Evolutionary conservation across 2,888 invertebrate genomes (phyloP).

Genomic region (Erpobdella octoculata): DNA sequence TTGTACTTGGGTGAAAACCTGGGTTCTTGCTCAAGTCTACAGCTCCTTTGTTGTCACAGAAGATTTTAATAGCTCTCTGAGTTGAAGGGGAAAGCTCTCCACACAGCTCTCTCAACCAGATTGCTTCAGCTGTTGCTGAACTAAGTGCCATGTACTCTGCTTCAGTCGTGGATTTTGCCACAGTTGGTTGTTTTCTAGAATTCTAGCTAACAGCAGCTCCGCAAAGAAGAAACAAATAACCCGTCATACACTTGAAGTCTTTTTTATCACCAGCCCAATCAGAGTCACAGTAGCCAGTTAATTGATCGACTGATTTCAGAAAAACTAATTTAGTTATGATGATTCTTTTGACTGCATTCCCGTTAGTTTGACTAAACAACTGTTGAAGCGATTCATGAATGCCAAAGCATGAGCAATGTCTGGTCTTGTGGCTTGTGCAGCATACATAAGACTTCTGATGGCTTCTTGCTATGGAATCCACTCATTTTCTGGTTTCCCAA

Average conservation of each 20-base stretch:
- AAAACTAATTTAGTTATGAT: too few relatives aligned
- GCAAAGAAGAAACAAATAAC: not conserved
- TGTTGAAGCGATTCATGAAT: not conserved
- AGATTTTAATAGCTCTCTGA: not conserved
- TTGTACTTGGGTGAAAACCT: too few relatives aligned
- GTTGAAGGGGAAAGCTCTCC: not conserved
- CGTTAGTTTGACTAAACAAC: too few relatives aligned
- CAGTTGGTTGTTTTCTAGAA: conserved; percentile 10
- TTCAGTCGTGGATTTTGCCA: too few relatives aligned
- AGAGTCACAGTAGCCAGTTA: too few relatives aligned
- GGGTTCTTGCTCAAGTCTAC: not conserved
- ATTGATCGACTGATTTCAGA: too few relatives aligned
- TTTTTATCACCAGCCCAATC: conserved; percentile 4
- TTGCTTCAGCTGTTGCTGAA: not conserved
- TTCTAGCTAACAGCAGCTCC: not conserved
- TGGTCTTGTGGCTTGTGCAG: not conserved
- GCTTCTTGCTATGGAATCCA: not conserved
- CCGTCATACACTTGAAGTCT: not conserved
- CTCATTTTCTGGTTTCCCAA: not conserved
- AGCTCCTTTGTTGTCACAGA: conserved; percentile 12
- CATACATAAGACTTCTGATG: not conserved
- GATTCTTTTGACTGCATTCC: too few relatives aligned
- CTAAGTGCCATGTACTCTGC: conserved; percentile 2
- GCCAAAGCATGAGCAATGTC: not conserved
- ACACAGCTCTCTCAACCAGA: too few relatives aligned